A percentile compares a stretch with the other conserved stretches of the same genome.
Evolutionary conservation across 2,797 vertebrate genomes (phyloP).

Genomic region (Acridotheres tristis): DNA sequence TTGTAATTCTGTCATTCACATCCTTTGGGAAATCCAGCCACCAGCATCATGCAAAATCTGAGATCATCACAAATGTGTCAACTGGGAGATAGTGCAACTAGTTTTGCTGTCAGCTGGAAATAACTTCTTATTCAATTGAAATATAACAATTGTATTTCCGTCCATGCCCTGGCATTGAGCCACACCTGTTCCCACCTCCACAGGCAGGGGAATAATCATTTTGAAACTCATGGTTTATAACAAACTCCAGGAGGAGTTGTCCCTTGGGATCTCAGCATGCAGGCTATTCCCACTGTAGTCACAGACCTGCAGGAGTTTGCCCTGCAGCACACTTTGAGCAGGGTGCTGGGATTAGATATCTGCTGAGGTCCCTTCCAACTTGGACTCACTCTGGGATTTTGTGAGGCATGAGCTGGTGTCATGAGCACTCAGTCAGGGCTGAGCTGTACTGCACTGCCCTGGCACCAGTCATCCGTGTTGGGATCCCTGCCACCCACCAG

Average conservation of each 20-base stretch:
- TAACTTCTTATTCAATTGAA: background rate
- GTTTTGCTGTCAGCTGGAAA: background rate
- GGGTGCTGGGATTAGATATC: background rate
- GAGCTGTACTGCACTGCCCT: background rate
- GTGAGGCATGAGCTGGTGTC: background rate
- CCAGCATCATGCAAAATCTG: background rate
- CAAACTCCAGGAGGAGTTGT: background rate
- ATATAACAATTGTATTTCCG: background rate
- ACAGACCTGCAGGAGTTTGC: background rate
- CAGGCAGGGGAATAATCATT: background rate
- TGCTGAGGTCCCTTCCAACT: background rate
- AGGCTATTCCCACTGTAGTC: background rate
- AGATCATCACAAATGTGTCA: background rate
- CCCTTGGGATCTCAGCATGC: background rate
- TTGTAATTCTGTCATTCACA: background rate
- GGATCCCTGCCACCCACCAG: background rate
- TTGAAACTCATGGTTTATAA: background rate
- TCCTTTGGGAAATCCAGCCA: background rate
- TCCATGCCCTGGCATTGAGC: background rate
- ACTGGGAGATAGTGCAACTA: background rate
- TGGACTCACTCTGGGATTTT: background rate
- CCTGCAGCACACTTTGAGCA: background rate
- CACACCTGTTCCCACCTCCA: too few species aligned
- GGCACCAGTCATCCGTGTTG: accelerated
- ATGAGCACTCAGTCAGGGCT: background rate